Evolutionary conservation across 2,797 vertebrate species (phyloP), one percentile per base, ranked within the genome.

Genomic region (Gallinago nigripennis): DNA sequence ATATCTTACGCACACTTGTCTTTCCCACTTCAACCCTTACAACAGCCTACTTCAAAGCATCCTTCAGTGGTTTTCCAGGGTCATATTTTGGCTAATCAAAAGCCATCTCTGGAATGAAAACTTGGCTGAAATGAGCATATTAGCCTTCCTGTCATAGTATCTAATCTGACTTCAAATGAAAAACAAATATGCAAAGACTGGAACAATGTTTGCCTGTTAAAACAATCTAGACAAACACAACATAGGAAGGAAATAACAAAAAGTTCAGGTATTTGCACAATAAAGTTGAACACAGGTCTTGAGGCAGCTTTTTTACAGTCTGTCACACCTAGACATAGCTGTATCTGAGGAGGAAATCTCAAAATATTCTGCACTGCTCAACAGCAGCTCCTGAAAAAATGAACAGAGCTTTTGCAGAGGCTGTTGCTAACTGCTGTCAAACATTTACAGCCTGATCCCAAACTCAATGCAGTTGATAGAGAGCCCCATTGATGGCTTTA

Each of bases 31-130:
- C 12, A 70, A 25, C 11, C 16, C 28, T 69, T 81, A 23, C 19
- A 48, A 71, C 23, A 65, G 27, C 27, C 12, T 68, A 23, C 18
- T 90, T 76, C 58, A 79, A 61, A 63, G 41, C 19, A 71, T 25
- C 33, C 76, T 46, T 53, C 39, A 14, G 30, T 23, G 5, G 2
- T 50, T 77, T 79, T 85, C 85, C 75, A 68, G 81, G 51, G 83
- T 88, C 79, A 57, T 16, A 66, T 6, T 80, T 15, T 84, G 27
- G 45, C 71, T 93, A 87, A 95, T 84, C 68, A 75, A n/a, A 64
- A 94, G 53, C 56, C 68, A 77, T 87, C 48, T 93, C 64, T 84
- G 83, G 64, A 95, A 92, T 35, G 64, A 95, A 90, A 71, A 91
- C 68, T 85, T 91, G 92, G 81, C 68, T 82, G 53, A 95, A 92